Conservation (phyloP, 2,797 vertebrate species). For the Pipistrellus pipistrellus region DNA sequence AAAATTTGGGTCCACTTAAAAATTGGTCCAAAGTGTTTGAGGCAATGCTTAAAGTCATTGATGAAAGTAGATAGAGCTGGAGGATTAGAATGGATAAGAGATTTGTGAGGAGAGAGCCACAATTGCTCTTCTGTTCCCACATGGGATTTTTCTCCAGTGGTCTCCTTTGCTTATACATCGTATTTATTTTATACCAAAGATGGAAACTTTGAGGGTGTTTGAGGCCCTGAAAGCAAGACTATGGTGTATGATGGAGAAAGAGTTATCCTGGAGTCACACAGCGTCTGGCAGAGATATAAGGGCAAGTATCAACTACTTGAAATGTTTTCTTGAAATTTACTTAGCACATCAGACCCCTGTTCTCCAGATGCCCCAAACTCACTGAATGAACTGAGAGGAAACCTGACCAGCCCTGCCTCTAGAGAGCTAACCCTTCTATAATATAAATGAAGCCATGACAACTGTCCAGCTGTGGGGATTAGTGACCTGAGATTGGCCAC, state of each 20-base stretch:
- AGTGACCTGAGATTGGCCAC: conserved; percentile 25
- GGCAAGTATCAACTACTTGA: background rate
- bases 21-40: background rate
- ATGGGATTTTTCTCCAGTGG: background rate
- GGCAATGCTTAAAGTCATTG: background rate
- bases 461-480: background rate
- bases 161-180: background rate
- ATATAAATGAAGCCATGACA: background rate
- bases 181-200: conserved; percentile 22
- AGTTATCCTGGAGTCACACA: background rate
- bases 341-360: background rate
- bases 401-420: background rate
- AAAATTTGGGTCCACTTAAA: background rate
- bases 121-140: background rate
- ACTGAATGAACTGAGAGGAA: background rate
- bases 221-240: background rate
- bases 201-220: background rate
- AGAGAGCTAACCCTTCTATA: background rate
- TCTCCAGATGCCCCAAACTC: background rate
- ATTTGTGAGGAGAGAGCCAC: background rate
- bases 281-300: background rate
- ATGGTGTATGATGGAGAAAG: background rate
- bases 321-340: background rate
- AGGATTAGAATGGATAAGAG: background rate
- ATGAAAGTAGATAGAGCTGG: background rate